A percentile compares a stretch with the other conserved stretches of the same genome.
Conservation (phyloP, 2,888 invertebrate species). For the Dendrolimus houi region DNA sequence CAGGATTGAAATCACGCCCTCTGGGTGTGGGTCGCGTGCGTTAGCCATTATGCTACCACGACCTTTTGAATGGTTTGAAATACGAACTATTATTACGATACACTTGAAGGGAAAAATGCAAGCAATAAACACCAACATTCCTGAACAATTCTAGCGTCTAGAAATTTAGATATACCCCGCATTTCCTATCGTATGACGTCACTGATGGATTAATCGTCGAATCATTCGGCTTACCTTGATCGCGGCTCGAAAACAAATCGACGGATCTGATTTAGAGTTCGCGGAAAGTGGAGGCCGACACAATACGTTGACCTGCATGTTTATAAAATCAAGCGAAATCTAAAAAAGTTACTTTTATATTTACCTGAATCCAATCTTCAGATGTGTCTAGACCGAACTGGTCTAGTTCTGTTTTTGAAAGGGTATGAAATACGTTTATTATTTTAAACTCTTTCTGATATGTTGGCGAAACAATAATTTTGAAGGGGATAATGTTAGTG, state of each 20-base stretch:
- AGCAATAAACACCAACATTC: neutral
- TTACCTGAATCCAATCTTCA: neutral
- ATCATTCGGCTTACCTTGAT: slow-evolving; percentile 17
- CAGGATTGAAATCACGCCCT: too few species aligned
- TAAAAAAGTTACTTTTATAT: neutral
- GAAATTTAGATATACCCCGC: neutral
- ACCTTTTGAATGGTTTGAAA: too few species aligned
- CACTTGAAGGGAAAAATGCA: too few species aligned
- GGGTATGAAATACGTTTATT: too few species aligned
- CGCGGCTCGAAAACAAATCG: slow-evolving; percentile 21
- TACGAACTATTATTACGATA: too few species aligned
- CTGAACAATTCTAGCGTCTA: neutral
- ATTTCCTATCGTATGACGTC: neutral
- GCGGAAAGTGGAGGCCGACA: slow-evolving; percentile 31
- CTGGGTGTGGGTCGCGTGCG: too few species aligned
- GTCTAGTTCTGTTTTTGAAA: neutral
- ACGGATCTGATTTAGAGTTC: slow-evolving; percentile 31
- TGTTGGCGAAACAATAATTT: too few species aligned
- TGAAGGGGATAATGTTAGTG: too few species aligned
- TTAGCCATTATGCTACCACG: too few species aligned
- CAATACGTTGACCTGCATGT: slow-evolving; percentile 57
- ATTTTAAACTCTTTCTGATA: too few species aligned
- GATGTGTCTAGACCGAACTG: slow-evolving; percentile 14
- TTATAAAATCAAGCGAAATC: slow-evolving; percentile 21
- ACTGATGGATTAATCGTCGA: slow-evolving; percentile 1